Percentiles rank a stretch among this genome's conserved stretches.
Conservation (phyloP, 2,888 invertebrate genomes). For the Achlya flavicornis region DNA sequence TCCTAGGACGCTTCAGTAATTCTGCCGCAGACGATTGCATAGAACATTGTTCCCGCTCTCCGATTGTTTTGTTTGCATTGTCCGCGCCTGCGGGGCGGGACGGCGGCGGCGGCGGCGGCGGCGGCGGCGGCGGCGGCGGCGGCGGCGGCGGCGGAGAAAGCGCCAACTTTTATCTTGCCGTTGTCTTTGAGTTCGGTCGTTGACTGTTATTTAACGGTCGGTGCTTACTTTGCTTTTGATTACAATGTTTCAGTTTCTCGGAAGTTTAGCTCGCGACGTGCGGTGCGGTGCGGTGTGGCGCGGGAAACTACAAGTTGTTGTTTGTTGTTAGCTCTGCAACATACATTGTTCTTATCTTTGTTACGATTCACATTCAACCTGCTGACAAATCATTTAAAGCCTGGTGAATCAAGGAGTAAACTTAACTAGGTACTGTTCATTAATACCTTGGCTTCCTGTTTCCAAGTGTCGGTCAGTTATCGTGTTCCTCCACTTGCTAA, state of each 20-base stretch:
- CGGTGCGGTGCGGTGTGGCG: not conserved
- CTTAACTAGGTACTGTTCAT: too few relatives aligned
- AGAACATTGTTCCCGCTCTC: not conserved
- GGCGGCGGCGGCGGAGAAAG: not conserved
- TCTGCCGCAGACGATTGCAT: slow-evolving; percentile 2
- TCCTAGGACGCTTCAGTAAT: slow-evolving; percentile 1
- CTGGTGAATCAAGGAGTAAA: too few relatives aligned
- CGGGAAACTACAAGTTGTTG: too few relatives aligned
- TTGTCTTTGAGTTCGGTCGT: not conserved
- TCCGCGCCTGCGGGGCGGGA: not conserved
- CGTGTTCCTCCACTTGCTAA: slow-evolving; percentile 11
- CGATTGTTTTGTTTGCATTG: slow-evolving; percentile 6
- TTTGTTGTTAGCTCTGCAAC: not conserved
- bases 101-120: not conserved
- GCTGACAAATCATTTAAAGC: not conserved
- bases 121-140: not conserved
- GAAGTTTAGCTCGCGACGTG: not conserved
- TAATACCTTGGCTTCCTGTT: not conserved
- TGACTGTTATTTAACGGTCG: slow-evolving; percentile 6
- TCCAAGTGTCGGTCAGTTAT: slow-evolving; percentile 18
- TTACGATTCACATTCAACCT: not conserved
- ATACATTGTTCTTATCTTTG: not conserved
- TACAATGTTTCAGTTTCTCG: not conserved
- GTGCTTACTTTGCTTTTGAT: slow-evolving; percentile 2
- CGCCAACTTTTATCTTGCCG: not conserved